Evolutionary conservation across 2,888 invertebrate genomes (phyloP).

Genomic region (Xestia c-nigrum): DNA sequence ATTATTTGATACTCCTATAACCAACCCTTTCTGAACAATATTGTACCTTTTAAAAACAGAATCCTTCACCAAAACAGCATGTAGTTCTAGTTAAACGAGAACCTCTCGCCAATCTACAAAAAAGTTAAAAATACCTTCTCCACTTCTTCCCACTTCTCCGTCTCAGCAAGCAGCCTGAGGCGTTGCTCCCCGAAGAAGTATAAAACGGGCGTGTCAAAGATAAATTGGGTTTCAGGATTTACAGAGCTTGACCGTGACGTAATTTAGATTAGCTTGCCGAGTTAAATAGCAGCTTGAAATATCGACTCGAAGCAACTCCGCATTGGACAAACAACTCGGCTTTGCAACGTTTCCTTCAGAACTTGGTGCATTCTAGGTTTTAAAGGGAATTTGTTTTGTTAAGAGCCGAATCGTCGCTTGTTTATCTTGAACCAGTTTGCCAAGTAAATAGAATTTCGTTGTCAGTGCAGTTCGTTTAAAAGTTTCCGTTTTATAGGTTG

Average conservation of each 20-base stretch:
- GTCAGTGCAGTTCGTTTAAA: constrained; percentile 30
- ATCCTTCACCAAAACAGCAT: neutral
- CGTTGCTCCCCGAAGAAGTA: constrained; percentile 71
- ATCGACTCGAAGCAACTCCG: constrained; percentile 60
- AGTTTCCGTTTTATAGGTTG: constrained; percentile 20
- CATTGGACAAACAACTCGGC: constrained; percentile 63
- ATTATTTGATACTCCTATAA: too few relatives aligned
- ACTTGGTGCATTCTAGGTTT: constrained; percentile 53
- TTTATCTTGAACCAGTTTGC: constrained; percentile 44
- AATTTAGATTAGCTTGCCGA: constrained; percentile 77
- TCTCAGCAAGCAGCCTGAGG: constrained; percentile 53
- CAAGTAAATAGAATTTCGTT: constrained; percentile 39
- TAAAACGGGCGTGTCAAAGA: constrained; percentile 75
- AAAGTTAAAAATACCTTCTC: constrained; percentile 48
- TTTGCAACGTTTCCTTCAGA: constrained; percentile 50
- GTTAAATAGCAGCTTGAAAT: constrained; percentile 67
- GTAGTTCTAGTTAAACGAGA: neutral
- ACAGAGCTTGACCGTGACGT: constrained; percentile 76
- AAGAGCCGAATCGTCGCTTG: constrained; percentile 43
- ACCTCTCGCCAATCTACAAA: neutral
- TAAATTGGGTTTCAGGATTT: constrained; percentile 80
- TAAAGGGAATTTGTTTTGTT: constrained; percentile 55
- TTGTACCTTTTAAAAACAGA: neutral
- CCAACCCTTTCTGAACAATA: too few relatives aligned
- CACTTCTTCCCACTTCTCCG: constrained; percentile 22